Evolutionary conservation across 2,113 vertebrate species (phyloP), one percentile per base, ranked within the genome.

Genomic region (Centrocercus urophasianus): DNA sequence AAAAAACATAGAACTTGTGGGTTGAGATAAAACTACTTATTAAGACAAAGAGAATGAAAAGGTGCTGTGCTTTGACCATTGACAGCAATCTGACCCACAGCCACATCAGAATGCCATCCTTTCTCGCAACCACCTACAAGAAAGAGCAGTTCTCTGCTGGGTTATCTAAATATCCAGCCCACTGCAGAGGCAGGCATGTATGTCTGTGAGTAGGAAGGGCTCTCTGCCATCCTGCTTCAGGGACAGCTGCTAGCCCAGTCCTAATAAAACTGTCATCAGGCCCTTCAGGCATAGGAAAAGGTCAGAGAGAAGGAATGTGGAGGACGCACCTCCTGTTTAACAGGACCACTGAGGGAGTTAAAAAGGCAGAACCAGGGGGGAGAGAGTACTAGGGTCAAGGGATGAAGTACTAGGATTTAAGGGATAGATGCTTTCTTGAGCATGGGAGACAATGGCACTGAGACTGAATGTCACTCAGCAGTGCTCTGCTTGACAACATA

Each of bases 401-500:
- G 38, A 38, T 38, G 38, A 38, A 38, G 38, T 38, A 38, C 38
- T 38, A 38, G 48, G 25, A 50, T 38, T 52, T 28, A 30, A 52
- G 48, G 19, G 34, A 71, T 28, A 19, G 34, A n/a, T 12, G 16
- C 34, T 93, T 69, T 74, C 27, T 24, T 36, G 36, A 81, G 56
- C 66, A 59, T 10, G 24, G 6, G 17, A 1, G 13, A 63, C 8
- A 63, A 1, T 0, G 2, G 15, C 54, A 43, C 45, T n/a, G 75
- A 79, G 13, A 27, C 22, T 73, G 48, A 40, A 7, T 76, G 40
- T 57, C 28, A 60, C 48, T 38, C 78, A 78, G 61, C 8, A n/a
- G 2, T 40, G n/a, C 34, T 27, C 3, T 1, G 48, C 40, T 14
- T 63, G 69, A 56, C 28, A 60, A 73, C 14, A 3, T 0, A 38